Conservation (phyloP, 2,888 invertebrate species). For the Caenorhabditis sinica region DNA sequence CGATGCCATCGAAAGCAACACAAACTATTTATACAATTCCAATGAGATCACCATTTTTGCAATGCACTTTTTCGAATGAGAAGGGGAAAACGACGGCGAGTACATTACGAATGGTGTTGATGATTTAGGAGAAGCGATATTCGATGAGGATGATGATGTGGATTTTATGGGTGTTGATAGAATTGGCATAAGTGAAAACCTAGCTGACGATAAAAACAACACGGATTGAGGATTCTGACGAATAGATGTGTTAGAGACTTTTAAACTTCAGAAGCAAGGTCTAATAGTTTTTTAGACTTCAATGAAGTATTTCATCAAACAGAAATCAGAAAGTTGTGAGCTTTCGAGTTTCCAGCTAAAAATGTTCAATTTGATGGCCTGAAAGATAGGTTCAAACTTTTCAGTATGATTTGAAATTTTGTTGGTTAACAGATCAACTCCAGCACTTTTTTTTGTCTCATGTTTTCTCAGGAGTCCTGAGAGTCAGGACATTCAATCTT, state of each 20-base stretch:
- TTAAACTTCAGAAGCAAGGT: neutral
- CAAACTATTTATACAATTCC: conserved; percentile 41
- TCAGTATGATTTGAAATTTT: no score
- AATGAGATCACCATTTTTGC: conserved; percentile 19
- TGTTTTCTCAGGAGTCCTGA: no score
- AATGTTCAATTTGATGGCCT: no score
- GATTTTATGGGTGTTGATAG: conserved; percentile 39
- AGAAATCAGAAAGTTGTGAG: no score
- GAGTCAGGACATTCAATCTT: no score
- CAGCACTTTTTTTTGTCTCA: no score
- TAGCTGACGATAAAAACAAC: conserved; percentile 5
- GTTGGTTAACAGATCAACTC: no score
- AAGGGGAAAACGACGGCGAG: conserved; percentile 32
- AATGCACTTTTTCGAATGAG: conserved; percentile 31
- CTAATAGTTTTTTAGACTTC: no score
- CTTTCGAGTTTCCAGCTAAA: no score
- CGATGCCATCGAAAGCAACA: conserved; percentile 8
- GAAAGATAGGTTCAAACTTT: no score
- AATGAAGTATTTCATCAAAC: no score
- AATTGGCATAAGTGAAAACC: conserved; percentile 12
- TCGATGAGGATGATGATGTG: conserved; percentile 27
- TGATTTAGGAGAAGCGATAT: conserved; percentile 16
- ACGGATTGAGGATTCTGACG: neutral
- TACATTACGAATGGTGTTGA: conserved; percentile 41
- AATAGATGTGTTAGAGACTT: neutral